Evolutionary conservation across 2,113 vertebrate genomes (phyloP).

Genomic region (Charina bottae): DNA sequence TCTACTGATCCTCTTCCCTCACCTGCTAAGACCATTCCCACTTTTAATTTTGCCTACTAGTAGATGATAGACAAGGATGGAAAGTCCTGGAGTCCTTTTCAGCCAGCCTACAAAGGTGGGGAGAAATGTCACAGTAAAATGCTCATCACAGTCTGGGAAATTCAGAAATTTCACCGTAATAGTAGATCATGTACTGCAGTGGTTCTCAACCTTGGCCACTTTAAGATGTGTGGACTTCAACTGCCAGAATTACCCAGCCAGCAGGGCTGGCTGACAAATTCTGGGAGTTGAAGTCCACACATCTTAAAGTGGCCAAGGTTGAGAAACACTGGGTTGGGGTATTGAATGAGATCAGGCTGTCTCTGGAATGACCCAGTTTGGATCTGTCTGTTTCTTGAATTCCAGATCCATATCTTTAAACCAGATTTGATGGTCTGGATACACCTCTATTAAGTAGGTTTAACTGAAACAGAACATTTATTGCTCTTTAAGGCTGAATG

Average conservation of each 20-base stretch:
- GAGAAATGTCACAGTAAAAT: background rate
- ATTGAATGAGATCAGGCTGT: background rate
- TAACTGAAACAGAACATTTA: slow-evolving; percentile 12
- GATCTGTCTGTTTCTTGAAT: background rate
- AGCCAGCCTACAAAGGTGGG: background rate
- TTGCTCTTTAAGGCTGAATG: background rate
- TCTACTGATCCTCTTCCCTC: background rate
- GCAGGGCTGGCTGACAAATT: no score
- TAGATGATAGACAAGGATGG: background rate
- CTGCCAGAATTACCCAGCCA: no score
- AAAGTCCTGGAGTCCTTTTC: background rate
- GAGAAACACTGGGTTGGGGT: background rate
- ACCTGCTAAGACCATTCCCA: background rate
- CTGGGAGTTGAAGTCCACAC: no score
- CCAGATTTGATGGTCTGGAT: background rate
- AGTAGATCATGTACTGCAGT: no score
- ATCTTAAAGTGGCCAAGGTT: no score
- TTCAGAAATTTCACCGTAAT: background rate
- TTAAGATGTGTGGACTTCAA: no score
- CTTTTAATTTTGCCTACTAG: background rate
- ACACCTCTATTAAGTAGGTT: background rate
- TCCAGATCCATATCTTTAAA: background rate
- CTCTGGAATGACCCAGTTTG: background rate
- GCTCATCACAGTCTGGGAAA: background rate
- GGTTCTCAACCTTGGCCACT: no score